A percentile compares a stretch with the other conserved stretches of the same genome.
phyloP scores from a whole-genome alignment of 2,113 vertebrate species.

The Chloroceryle aenea region DNA sequence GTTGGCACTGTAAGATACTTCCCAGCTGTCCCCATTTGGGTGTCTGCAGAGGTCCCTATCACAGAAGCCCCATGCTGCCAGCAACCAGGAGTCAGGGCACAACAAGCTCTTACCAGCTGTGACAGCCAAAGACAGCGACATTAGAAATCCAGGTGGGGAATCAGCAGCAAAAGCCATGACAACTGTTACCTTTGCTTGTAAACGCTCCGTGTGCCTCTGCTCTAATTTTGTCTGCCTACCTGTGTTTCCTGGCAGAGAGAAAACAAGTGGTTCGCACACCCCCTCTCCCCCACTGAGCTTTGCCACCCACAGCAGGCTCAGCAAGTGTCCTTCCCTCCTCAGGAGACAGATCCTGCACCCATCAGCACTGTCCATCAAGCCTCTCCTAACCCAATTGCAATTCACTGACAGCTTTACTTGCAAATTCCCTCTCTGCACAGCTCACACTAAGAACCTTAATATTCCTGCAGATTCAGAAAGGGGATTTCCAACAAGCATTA shows the following conservation, averaged over 20 bases:
- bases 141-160: not conserved
- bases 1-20: rapidly evolving
- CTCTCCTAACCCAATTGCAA: not conserved
- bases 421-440: constrained; percentile 40
- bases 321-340: not conserved
- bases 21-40: not conserved
- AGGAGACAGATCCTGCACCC: not conserved
- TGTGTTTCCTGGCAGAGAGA: not conserved
- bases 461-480: constrained; percentile 56
- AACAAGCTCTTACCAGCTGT: not conserved
- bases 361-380: not conserved
- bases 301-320: not conserved
- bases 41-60: rapidly evolving
- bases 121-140: not conserved
- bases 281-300: not conserved
- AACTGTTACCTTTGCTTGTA: not conserved
- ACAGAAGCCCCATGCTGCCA: not conserved
- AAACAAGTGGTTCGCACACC: not conserved
- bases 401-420: not conserved
- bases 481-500: constrained; percentile 71
- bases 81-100: not conserved
- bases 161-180: not conserved
- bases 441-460: constrained; percentile 68
- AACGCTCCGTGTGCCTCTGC: rapidly evolving
- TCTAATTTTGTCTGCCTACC: not conserved